Base-by-base conservation (phyloP, 1,140 invertebrate species). In the Drosophila eugracilis region DNA sequence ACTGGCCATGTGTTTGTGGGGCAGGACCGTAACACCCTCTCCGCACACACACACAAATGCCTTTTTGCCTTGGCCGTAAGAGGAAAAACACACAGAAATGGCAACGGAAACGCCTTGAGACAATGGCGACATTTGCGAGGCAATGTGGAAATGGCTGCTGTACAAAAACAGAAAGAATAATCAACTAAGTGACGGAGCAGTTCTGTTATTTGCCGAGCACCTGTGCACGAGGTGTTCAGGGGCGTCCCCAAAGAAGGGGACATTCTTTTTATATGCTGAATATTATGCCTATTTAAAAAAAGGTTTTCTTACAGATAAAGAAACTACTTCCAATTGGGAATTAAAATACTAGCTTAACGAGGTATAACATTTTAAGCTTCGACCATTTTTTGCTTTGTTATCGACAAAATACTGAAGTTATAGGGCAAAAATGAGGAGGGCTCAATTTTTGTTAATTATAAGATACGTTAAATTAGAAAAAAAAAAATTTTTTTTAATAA, bases 171-270 rank as follows among this genome's bases (percentile, higher is more conserved):
- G 52, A 44, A 60, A 52, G 81, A 78, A 84, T 78, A 81, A 81
- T 81, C 78, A 84, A 74, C 55, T 78, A 78, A 81, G 81, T 81
- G 78, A 81, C 69, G 48, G 39, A 44, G 69, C 75, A 78, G 55
- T 75, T 67, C 67, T 44, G 24, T 47, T 69, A 50, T 60, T 74
- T 52, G 34, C 37, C 48, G 34, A 50, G 59, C 78, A 67, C 59
- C 67, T 78, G 65, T 70, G 39, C 58, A 41, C 19, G 36, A 78
- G 47, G 26, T 30, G 15, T 15, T n/a, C 69, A 67, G 63, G 21
- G 63, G 63, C 59, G 59, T 39, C n/a, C 3, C 6, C 9, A 2
- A 34, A 22, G n/a, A 28, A 10, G 19, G 12, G 36, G 21, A 14
- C 15, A 0, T 0, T n/a, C 6, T n/a, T 5, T 14, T 5, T 21